Evolutionary conservation across 1,140 invertebrate genomes (phyloP).

Genomic region (Lepidurus couesii): DNA sequence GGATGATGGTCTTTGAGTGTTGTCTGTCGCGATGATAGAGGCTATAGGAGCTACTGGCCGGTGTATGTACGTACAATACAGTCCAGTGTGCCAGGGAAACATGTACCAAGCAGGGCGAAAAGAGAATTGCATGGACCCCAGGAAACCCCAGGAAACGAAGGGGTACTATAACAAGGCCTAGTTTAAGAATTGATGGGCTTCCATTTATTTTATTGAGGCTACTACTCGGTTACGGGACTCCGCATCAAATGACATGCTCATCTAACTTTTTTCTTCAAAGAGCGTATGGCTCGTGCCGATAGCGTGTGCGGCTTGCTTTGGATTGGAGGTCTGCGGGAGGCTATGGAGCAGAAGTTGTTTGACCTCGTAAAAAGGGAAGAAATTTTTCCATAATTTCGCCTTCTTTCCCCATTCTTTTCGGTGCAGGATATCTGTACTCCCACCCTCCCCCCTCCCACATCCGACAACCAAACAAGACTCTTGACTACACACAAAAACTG

Average conservation of each 20-base stretch:
- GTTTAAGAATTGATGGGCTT: constrained; percentile 22
- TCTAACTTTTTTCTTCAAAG: constrained; percentile 4
- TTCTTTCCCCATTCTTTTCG: background rate
- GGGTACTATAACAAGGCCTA: background rate
- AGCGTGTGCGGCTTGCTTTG: background rate
- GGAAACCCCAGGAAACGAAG: background rate
- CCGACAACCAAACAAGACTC: background rate
- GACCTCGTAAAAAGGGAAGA: background rate
- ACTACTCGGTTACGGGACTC: background rate
- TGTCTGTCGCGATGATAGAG: background rate
- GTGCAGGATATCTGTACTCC: background rate
- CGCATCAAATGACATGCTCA: background rate
- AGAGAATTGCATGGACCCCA: background rate
- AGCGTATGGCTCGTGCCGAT: constrained; percentile 1
- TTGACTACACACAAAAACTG: background rate
- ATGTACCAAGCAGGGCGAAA: background rate
- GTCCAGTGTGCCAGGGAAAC: background rate
- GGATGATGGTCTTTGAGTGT: background rate
- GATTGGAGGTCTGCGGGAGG: background rate
- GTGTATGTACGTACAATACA: background rate
- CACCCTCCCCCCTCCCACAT: background rate
- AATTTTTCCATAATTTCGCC: constrained; percentile 7
- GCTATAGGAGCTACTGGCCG: constrained; percentile 11
- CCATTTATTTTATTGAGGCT: constrained; percentile 1
- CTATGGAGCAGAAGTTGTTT: background rate